Evolutionary conservation across 1,140 invertebrate genomes (phyloP), one percentile per base, ranked within the genome.

Genomic region (Drosophila sechellia): DNA sequence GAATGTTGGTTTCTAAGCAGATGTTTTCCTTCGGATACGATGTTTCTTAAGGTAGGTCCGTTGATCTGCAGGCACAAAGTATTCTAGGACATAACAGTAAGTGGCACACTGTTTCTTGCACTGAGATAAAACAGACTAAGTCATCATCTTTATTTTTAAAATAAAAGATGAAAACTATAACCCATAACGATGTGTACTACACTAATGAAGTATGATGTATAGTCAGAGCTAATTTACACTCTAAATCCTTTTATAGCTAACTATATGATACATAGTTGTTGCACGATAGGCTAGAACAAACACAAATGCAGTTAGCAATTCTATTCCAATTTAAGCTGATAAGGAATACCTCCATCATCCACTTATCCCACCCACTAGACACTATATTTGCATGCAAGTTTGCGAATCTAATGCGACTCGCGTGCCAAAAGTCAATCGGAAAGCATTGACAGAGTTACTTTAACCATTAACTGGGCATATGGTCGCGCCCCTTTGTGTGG

Each of bases 331-430:
- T 1, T 17, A 1, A 17, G 31, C 31, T 31, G 31, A 31, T 31
- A 31, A 31, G 31, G 2, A 8, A 10, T 2, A 31, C 8, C 31
- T 31, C 31, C 31, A 31, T 10, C 31, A 31, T 6, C 31, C 31
- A 39, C 37, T 39, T 39, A 4, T 39, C 11, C 12, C 12, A 39
- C 31, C 31, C 31, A 31, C 31, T 31, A 31, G 8, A 39, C 12
- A 39, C 37, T 54, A 78, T 75, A 71, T 71, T 77, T 78, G 35
- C 58, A 77, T 77, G 55, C 40, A 48, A 57, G 71, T 78, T 71
- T 40, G 37, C 48, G 27, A 57, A 78, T 60, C 45, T 53, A 71
- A 63, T 64, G 61, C 39, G 61, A n/a, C 34, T 81, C 35, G 81
- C 81, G 81, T 86, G 81, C 48, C 25, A 27, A 3, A 52, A 43